phyloP scores from a whole-genome alignment of 1,140 invertebrate species.

The Carcinoscorpius rotundicauda region DNA sequence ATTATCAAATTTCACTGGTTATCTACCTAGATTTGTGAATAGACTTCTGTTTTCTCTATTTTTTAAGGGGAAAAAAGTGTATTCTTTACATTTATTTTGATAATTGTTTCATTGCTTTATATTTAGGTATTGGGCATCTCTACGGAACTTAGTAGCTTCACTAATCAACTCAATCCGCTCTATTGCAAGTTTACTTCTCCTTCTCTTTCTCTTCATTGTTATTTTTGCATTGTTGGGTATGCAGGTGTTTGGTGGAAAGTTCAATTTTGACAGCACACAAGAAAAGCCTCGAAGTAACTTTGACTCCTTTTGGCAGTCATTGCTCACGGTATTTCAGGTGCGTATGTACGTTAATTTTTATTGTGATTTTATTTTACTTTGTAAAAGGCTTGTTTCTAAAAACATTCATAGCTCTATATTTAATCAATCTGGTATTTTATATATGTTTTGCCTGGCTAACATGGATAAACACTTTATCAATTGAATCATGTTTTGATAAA shows the following conservation, averaged over 20 bases:
- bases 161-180: conserved; percentile 97
- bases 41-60: no score
- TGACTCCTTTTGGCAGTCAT: conserved; percentile 47
- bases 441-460: no score
- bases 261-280: conserved; percentile 40
- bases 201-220: conserved; percentile 98
- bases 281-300: conserved; percentile 48
- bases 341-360: no score
- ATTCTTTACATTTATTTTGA: not conserved
- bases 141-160: conserved; percentile 95
- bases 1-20: no score
- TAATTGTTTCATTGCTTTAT: not conserved
- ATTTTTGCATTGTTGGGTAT: conserved; percentile 97
- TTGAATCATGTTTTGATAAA: no score
- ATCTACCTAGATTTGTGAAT: no score
- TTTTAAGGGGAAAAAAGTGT: no score
- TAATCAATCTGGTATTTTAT: no score
- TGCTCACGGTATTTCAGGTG: conserved; percentile 52
- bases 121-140: conserved; percentile 87
- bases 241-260: conserved; percentile 51
- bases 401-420: no score
- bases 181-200: conserved; percentile 89
- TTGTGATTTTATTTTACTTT: not conserved
- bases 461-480: no score
- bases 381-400: not conserved